Base-by-base conservation (phyloP, 2,113 vertebrate genomes). In the Pteruthius melanotis region DNA sequence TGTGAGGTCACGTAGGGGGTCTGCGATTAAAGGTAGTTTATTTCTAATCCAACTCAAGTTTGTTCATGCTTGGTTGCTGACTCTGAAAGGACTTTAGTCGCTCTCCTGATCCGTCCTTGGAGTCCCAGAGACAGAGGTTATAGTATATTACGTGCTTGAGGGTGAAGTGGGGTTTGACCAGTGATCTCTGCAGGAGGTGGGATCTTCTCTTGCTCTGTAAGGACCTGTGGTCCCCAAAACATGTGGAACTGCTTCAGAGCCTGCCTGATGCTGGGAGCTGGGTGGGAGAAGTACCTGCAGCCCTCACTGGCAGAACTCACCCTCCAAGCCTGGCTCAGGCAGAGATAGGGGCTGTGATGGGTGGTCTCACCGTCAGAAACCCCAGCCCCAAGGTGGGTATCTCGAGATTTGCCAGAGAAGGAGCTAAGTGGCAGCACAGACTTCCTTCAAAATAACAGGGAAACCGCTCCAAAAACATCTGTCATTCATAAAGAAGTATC, bases 111-210 rank as follows among this genome's bases (percentile, higher is more conserved):
- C 8, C 1, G 10, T 74, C 78, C 66, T 88, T 5, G 0, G 23
- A 5, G 49, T 68, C 42, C 52, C 5, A 9, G 53, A 88, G 70
- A 40, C 19, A n/a, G 68, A 54, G 71, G 59, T 83, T 50, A 12
- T 1, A 10, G 59, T 7, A 49, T 0, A 0, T 45, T 7, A 0
- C 0, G 2, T 64, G 37, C 60, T 24, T 52, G 50, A 49, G 45
- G 35, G 19, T 3, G 0, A 37, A 78, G 7, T 2, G 22, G 20
- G 13, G 26, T 63, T 63, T 74, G 47, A 50, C 26, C 18, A 27
- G 14, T 4, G 1, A 22, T 50, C 22, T 76, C 39, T 52, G 42
- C 74, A 20, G 69, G 50, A 70, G 42, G 8, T 64, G 57, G 49
- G 52, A 50, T 35, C 13, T 0, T 60, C 64, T 40, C 52, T 61